Base-by-base conservation (phyloP, 2,797 vertebrate genomes). In the Silurus lanzhouensis region DNA sequence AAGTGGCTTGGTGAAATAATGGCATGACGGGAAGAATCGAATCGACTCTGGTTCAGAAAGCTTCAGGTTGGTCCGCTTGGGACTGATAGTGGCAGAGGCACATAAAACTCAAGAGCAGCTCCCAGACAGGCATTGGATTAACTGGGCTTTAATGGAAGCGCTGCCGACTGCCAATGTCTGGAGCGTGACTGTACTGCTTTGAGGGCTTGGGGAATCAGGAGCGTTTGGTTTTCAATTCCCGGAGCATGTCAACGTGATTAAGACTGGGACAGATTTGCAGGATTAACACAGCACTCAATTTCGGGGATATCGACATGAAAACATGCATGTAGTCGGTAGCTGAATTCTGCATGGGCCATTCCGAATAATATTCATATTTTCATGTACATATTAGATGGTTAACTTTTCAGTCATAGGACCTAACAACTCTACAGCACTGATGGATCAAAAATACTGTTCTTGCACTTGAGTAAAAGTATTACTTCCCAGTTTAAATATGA, bases 1-100 rank as follows among this genome's bases (percentile, higher is more conserved):
- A 85, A 87, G 81, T 82, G 83, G 86, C 48, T 71, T 27, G 76
- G 72, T 57, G 38, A 86, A 86, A 83, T 83, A 85, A 86, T 71
- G 79, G 64, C 55, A 70, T 48, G 31, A 46, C 44, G 2, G n/a
- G 55, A 38, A 64, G 52, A 52, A 85, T 84, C 75, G 75, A 87
- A 84, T 76, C 17, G 67, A 76, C 70, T 85, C 63, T 78, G 64
- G 52, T 75, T 60, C 72, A 48, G 58, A 67, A 82, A 78, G 79
- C 76, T 79, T 83, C 13, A 61, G 14, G 19, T 64, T n/a, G n/a
- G 46, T 27, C 60, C 71, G 75, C 60, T 52, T 22, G 61, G 58
- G 60, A 76, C 60, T 64, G 82, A 76, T 55, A 58, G 67, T 81
- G 61, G 44, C 70, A 63, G 46, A 71, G 52, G 67, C 58, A 14